These are phyloP conservation scores for Synchiropus splendidus DNA, from an alignment of 2,113 vertebrate genomes.

Conservation along the genomic window DNA sequence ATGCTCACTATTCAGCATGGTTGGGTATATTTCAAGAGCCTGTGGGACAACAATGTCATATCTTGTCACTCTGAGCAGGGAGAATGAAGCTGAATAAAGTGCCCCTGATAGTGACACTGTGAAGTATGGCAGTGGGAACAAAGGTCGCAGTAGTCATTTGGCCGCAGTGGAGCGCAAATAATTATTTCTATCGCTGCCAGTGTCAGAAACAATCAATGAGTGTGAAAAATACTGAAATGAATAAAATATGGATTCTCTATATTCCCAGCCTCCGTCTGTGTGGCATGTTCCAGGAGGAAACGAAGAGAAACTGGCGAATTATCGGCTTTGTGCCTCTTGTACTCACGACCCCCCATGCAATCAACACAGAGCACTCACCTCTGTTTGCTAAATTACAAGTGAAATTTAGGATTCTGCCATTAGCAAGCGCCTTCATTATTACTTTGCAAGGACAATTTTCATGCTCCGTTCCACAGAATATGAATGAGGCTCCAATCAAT, in stretches of 20 bases:
- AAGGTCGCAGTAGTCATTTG: constrained; percentile 16
- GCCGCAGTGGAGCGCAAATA: constrained; percentile 18
- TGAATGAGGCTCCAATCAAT: constrained; percentile 59
- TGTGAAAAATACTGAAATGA: constrained; percentile 10
- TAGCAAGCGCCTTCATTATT: constrained; percentile 52
- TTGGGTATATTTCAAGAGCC: too few species aligned
- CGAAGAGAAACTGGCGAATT: constrained; percentile 24
- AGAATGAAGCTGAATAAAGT: constrained; percentile 22
- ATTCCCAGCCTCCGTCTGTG: constrained; percentile 7
- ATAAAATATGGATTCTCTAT: constrained; percentile 29
- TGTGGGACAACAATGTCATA: too few species aligned
- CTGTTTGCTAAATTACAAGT: constrained; percentile 36
- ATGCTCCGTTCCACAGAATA: constrained; percentile 58
- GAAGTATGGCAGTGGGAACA: constrained; percentile 18
- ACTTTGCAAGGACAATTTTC: constrained; percentile 61
- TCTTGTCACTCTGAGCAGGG: too few species aligned
- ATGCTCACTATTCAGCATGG: too few species aligned
- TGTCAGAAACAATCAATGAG: constrained; percentile 27
- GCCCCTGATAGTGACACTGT: constrained; percentile 25
- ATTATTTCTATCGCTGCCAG: constrained; percentile 17
- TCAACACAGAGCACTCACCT: constrained; percentile 33
- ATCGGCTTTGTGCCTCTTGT: constrained; percentile 21
- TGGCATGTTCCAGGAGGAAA: constrained; percentile 20
- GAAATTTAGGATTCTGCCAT: constrained; percentile 56
- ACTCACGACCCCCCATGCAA: constrained; percentile 24